Evolutionary conservation across 2,888 invertebrate species (phyloP).

Genomic region (Polia nebulosa): DNA sequence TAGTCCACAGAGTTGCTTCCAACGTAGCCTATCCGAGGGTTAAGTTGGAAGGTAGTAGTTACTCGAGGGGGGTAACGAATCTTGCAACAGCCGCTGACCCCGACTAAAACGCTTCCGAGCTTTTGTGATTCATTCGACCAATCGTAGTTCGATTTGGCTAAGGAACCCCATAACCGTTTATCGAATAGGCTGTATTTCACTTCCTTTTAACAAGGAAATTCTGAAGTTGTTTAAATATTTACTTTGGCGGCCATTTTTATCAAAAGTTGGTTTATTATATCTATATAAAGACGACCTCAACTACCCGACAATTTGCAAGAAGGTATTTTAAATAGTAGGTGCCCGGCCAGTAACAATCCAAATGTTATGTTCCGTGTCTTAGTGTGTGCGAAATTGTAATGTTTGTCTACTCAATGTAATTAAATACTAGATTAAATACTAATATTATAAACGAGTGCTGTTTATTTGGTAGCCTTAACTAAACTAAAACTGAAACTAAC

Average conservation of each 20-base stretch:
- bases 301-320: constrained; percentile 12
- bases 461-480: too few relatives aligned
- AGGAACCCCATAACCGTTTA: constrained; percentile 9
- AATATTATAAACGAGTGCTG: too few relatives aligned
- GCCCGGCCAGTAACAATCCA: not conserved
- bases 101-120: not conserved
- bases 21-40: not conserved
- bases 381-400: too few relatives aligned
- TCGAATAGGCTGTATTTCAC: constrained; percentile 16
- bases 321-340: constrained; percentile 9
- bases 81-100: not conserved
- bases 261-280: constrained; percentile 28
- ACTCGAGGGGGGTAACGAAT: not conserved
- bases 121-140: not conserved
- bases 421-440: too few relatives aligned
- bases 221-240: constrained; percentile 13
- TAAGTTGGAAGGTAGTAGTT: not conserved
- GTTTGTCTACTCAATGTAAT: too few relatives aligned
- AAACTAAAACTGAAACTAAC: too few relatives aligned
- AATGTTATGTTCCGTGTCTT: not conserved
- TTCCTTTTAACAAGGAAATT: constrained; percentile 44
- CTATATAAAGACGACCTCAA: constrained; percentile 23
- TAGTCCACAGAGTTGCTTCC: not conserved
- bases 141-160: not conserved
- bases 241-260: constrained; percentile 26